phyloP scores from a whole-genome alignment of 2,888 invertebrate genomes.

The Desoria tigrina region DNA sequence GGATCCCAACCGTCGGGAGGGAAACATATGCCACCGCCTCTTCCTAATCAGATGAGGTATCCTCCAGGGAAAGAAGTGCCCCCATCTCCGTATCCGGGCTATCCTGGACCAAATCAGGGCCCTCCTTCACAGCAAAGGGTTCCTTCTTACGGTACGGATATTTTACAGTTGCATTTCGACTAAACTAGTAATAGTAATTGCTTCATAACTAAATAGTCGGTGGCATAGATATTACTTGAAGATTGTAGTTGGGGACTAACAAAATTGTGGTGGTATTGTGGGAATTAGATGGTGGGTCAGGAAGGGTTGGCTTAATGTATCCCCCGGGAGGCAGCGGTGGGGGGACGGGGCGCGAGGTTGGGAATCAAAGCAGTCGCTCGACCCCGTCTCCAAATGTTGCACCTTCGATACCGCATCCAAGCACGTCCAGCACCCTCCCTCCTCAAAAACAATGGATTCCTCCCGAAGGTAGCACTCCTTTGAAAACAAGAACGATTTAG shows the following conservation, averaged over 20 bases:
- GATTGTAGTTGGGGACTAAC: neutral
- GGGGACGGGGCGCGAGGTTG: slow-evolving; percentile 54
- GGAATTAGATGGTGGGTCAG: slow-evolving; percentile 38
- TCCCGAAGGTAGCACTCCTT: slow-evolving; percentile 47
- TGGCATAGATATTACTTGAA: too few species aligned
- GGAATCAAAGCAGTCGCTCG: slow-evolving; percentile 43
- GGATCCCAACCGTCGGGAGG: slow-evolving; percentile 33
- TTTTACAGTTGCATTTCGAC: slow-evolving; percentile 7
- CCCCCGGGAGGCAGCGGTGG: slow-evolving; percentile 52
- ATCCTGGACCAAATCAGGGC: slow-evolving; percentile 39
- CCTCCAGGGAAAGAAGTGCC: slow-evolving; percentile 41
- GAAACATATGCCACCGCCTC: slow-evolving; percentile 50
- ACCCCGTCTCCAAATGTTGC: slow-evolving; percentile 44
- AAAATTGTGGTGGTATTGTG: neutral
- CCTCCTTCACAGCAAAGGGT: slow-evolving; percentile 48
- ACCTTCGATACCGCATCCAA: slow-evolving; percentile 22
- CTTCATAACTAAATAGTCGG: too few species aligned
- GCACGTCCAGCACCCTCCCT: slow-evolving; percentile 17
- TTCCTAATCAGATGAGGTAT: slow-evolving; percentile 48
- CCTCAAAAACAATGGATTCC: slow-evolving; percentile 49
- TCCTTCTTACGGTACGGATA: slow-evolving; percentile 53
- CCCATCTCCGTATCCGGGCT: slow-evolving; percentile 43
- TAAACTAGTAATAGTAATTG: too few species aligned
- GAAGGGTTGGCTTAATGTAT: slow-evolving; percentile 53
- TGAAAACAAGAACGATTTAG: too few species aligned